Evolutionary conservation across 2,113 vertebrate species (phyloP).

Genomic region (Tychaedon coryphoeus): DNA sequence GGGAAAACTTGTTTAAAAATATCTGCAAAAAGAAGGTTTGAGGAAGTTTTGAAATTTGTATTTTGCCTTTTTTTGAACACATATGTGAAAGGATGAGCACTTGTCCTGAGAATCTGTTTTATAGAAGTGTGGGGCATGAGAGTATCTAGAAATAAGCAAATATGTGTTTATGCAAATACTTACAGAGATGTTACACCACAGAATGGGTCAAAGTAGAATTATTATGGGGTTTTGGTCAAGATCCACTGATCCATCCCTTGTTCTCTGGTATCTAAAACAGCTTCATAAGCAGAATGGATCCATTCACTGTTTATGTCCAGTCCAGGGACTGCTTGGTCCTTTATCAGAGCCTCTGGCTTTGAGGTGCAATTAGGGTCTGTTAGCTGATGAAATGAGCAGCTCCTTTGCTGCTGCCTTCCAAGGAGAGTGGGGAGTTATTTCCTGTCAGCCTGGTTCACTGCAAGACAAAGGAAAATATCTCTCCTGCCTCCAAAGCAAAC

Average conservation of each 20-base stretch:
- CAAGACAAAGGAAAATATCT: background rate
- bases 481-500: background rate
- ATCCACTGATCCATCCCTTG: background rate
- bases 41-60: background rate
- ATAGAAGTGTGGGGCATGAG: background rate
- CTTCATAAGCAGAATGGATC: background rate
- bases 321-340: background rate
- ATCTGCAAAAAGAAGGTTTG: background rate
- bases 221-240: background rate
- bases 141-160: background rate
- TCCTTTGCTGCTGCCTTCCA: background rate
- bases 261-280: background rate
- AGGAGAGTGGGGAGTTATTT: background rate
- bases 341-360: background rate
- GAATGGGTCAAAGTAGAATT: rapidly evolving
- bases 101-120: background rate
- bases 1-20: background rate
- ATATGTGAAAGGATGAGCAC: background rate
- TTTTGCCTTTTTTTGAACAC: background rate
- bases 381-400: background rate
- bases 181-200: rapidly evolving
- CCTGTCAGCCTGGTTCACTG: background rate
- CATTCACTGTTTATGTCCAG: rapidly evolving
- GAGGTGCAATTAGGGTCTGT: background rate
- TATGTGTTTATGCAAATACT: background rate